Evolutionary conservation across 1,140 invertebrate genomes (phyloP).

Genomic region (Drosophila suzukii): DNA sequence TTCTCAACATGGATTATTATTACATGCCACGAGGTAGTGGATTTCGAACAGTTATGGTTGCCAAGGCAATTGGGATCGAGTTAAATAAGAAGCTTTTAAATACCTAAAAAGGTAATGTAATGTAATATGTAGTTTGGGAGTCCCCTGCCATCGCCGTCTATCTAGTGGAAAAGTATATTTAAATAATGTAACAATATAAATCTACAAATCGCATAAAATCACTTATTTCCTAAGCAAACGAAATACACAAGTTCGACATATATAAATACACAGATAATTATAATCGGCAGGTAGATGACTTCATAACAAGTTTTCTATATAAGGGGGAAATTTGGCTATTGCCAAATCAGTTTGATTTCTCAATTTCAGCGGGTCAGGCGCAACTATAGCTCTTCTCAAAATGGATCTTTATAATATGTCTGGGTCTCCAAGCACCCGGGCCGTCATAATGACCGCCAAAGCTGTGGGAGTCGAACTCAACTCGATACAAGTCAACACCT

Average conservation of each 20-base stretch:
- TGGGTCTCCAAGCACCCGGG: slow-evolving; percentile 89
- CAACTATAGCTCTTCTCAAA: neutral
- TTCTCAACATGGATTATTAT: no score
- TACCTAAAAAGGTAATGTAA: no score
- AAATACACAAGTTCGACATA: neutral
- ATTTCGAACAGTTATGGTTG: no score
- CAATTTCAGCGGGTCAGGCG: neutral
- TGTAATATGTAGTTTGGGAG: no score
- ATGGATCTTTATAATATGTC: slow-evolving; percentile 88
- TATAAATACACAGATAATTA: neutral
- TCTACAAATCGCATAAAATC: neutral
- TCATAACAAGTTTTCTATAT: slow-evolving; percentile 13
- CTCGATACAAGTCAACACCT: slow-evolving; percentile 87
- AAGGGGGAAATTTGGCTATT: neutral
- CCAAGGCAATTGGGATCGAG: no score
- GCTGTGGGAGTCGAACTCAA: slow-evolving; percentile 90
- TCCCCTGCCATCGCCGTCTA: no score
- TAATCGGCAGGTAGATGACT: neutral
- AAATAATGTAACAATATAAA: neutral
- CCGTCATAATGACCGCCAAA: slow-evolving; percentile 88
- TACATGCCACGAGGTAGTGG: no score
- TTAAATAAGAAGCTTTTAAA: no score
- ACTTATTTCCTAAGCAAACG: neutral
- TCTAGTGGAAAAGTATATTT: no score
- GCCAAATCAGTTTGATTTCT: slow-evolving; percentile 26